These are phyloP conservation scores for Muntiacus muntjak DNA, from an alignment of 2,113 vertebrate genomes.

Conservation along the genomic window DNA sequence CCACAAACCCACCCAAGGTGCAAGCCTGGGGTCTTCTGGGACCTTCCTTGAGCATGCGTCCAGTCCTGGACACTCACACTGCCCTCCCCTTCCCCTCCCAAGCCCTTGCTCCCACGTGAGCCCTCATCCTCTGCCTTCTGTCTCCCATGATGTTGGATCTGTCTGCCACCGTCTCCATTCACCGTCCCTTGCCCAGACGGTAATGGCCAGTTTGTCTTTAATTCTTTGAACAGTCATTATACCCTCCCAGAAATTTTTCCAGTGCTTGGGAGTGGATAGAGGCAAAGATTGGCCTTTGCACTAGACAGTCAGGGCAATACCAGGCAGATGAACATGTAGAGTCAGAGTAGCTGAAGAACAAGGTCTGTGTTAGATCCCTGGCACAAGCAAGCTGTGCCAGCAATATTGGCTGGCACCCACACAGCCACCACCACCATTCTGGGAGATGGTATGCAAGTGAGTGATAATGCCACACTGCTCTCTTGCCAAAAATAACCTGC, in stretches of 20 bases:
- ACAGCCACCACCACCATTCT: neutral
- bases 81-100: neutral
- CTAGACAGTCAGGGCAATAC: no score
- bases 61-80: fast-evolving
- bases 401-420: neutral
- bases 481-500: no score
- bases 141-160: neutral
- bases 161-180: no score
- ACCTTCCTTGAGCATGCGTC: fast-evolving
- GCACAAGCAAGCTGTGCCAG: neutral
- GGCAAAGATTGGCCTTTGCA: no score
- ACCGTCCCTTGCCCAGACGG: neutral
- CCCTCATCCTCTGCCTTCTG: neutral
- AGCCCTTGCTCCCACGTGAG: neutral
- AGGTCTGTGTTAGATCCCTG: no score
- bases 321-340: neutral
- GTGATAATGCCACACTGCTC: neutral
- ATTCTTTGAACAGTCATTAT: neutral
- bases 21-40: fast-evolving
- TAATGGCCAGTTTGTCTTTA: neutral
- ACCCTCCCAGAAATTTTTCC: neutral
- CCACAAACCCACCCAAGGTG: neutral
- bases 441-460: neutral
- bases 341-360: neutral
- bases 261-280: no score